Base-by-base conservation (phyloP, 2,797 vertebrate genomes). In the Trematomus bernacchii region DNA sequence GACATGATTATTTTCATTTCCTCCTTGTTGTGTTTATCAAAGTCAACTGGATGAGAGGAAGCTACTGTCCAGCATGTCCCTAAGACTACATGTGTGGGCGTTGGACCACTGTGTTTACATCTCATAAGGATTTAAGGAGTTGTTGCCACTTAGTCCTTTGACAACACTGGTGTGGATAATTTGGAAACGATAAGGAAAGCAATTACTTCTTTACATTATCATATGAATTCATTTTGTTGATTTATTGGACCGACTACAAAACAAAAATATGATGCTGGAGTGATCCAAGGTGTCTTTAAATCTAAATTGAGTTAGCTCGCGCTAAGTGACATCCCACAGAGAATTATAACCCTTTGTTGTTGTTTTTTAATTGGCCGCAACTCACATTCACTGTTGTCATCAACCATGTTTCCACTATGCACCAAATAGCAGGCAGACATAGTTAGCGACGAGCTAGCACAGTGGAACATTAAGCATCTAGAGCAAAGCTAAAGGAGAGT, bases 1-100 rank as follows among this genome's bases (percentile, higher is more conserved):
- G 63, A 71, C 69, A 80, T 53, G 44, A 19, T 71, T 47, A 60
- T 71, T 37, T 53, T 76, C 43, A 67, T 80, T 78, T 79, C 30
- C 51, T 71, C 62, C 52, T 58, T 68, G 60, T 44, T 64, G 65
- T 70, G 50, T 66, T 67, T 64, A 65, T 79, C 66, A 83, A 77
- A 88, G 75, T 66, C 62, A 54, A 18, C 11, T 54, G 65, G 66
- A 68, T 70, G 60, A 48, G 37, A 65, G 66, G 53, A 73, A 30
- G 66, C 61, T 58, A 59, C 46, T 14, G 53, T 53, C 50, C 44
- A 61, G 47, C 16, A 46, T 13, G 69, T 68, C 51, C 54, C 52
- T 3, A 4, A 40, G 44, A 23, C 27, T 71, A 19, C 11, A 15
- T n/a, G 60, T 44, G n/a, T 16, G 27, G 50, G 37, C 16, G 53